Evolutionary conservation across 2,113 vertebrate species (phyloP), one percentile per base, ranked within the genome.

Genomic region (Paradisaea rubra): DNA sequence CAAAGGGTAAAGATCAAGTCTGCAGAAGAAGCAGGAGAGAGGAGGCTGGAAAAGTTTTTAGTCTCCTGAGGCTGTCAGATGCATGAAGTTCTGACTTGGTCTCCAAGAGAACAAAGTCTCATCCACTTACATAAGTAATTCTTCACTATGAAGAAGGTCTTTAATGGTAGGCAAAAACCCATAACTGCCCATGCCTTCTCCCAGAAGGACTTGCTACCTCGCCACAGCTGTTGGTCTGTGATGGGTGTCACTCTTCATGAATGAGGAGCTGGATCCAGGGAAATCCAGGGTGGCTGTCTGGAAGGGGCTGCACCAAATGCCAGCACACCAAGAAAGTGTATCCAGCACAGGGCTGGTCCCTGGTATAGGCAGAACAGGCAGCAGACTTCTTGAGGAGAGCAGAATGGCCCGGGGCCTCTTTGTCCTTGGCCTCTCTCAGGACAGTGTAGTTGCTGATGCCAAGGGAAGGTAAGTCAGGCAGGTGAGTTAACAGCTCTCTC

Each of bases 1-100:
- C 95, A 97, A 97, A 97, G 65, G 45, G 73, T 87, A 88, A 94
- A 79, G 91, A 95, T 93, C 77, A 92, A 92, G 53, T 41, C 86
- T 81, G 49, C 28, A 96, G 86, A 93, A 92, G 57, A 18, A 44
- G 16, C 14, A 39, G 42, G 23, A 39, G 11, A 86, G 44, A 92
- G 81, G 56, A 44, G 81, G 28, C 41, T 95, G 80, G 41, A 59
- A 83, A 94, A 87, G 72, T 52, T 68, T 83, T 63, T 21, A 81
- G 77, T 37, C 25, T 86, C 52, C 44, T 39, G 41, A 84, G 57
- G 59, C 41, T 87, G 69, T 72, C 6, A 88, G 49, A 81, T 37
- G 19, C 59, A 86, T 57, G 28, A 93, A 88, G 70, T n/a, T 81
- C 44, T 56, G 44, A 53, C 44, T 84, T 76, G 41, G 41, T 74